Base-by-base conservation (phyloP, 2,888 invertebrate genomes). In the Lydus trimaculatus region DNA sequence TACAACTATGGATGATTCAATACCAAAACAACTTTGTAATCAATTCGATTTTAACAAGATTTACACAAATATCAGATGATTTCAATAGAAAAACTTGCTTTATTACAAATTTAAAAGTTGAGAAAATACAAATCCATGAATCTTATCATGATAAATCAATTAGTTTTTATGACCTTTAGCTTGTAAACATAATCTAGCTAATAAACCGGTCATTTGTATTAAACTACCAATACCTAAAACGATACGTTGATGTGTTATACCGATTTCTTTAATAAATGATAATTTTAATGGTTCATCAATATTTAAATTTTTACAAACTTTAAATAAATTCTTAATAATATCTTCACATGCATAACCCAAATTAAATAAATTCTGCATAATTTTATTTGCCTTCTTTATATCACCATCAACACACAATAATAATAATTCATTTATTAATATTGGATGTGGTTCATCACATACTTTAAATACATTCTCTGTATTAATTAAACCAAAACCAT, bases 391-490 rank as follows among this genome's bases (percentile, higher is more conserved):
- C 76, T 92, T 92, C 70, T 94, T 92, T 69, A 98, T 91, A 79
- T 97, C 92, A 56, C 92, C 93, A 64, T 90, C 87, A 0, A 90
- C 86, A 85, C 99, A 99, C 76, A 91, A 89, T 73, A 93, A 90
- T 61, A 99, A 86, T 97, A 99, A 98, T 79, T 93, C 91, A 84
- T 94, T 93, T 61, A 99, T 92, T 2, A 97, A 86, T 83, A 97
- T 89, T 0, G 99, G 99, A 87, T 99, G 99, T 0, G 99, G 99
- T 85, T 99, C 99, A 85, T 99, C 99, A 84, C 99, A 99, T 11
- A 99, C 98, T 89, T 97, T 98, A 84, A 98, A 99, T 23, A 99
- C 99, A 87, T 98, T 96, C 75, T 94, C 93, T 62, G 94, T 91
- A 75, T 92, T 95, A n/a, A 99, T 93, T 79, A 92, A 91, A 0